phyloP scores from a whole-genome alignment of 1,140 invertebrate genomes.

The Helicoverpa armigera region DNA sequence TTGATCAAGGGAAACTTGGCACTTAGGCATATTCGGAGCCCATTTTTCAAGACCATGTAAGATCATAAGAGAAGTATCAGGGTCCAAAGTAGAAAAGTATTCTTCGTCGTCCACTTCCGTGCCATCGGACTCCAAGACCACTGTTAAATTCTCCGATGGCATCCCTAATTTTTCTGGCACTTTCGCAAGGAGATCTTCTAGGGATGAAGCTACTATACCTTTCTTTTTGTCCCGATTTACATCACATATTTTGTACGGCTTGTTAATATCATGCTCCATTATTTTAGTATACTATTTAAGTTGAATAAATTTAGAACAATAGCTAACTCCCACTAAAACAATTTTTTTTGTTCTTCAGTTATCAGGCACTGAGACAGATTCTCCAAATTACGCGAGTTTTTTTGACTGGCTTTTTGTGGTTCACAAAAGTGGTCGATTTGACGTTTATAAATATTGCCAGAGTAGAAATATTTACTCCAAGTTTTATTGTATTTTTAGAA shows the following conservation, averaged over 20 bases:
- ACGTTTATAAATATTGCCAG: conserved; percentile 60
- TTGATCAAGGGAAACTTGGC: conserved; percentile 89
- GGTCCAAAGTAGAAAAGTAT: conserved; percentile 94
- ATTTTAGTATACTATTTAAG: conserved; percentile 36
- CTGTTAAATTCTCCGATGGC: conserved; percentile 88
- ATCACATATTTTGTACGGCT: conserved; percentile 88
- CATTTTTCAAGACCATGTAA: conserved; percentile 92
- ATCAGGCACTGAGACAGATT: conserved; percentile 2
- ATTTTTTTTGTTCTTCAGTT: conserved; percentile 20
- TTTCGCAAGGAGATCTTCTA: conserved; percentile 91
- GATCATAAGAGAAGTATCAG: conserved; percentile 93
- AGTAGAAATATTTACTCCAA: conserved; percentile 43
- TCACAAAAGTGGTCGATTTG: conserved; percentile 51
- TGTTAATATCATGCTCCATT: conserved; percentile 85
- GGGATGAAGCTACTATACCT: conserved; percentile 91
- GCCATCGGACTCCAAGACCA: conserved; percentile 94
- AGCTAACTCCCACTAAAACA: no score
- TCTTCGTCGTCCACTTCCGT: conserved; percentile 96
- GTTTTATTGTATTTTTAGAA: not conserved
- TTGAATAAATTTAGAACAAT: no score
- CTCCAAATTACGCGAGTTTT: conserved; percentile 28
- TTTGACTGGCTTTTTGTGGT: not conserved
- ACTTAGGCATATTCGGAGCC: conserved; percentile 86
- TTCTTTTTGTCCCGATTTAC: conserved; percentile 92
- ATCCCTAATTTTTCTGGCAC: conserved; percentile 90